Conservation (phyloP, 2,113 vertebrate species). For the Octodon degus region DNA sequence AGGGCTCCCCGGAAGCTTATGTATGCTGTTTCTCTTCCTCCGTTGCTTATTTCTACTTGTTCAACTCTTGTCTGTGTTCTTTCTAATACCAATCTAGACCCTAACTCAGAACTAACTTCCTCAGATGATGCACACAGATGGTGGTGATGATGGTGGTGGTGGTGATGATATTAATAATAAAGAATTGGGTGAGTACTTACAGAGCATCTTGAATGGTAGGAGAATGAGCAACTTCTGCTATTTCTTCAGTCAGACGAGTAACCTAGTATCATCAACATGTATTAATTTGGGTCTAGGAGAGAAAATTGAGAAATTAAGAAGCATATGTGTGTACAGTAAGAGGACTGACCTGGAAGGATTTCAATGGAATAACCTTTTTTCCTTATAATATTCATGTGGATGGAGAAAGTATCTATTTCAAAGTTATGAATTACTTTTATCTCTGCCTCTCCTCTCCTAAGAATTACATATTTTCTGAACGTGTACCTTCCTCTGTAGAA, state of each 20-base stretch:
- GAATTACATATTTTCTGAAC: not conserved
- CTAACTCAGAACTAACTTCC: not conserved
- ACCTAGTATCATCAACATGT: not conserved
- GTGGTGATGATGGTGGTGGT: not conserved
- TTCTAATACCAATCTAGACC: not conserved
- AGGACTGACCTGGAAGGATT: not conserved
- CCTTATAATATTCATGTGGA: not conserved
- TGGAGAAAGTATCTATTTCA: not conserved
- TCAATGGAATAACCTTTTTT: not conserved
- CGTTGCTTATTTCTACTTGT: not conserved
- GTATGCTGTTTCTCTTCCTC: not conserved
- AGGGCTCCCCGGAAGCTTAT: not conserved
- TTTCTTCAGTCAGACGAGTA: slow-evolving; percentile 15
- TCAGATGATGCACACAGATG: not conserved
- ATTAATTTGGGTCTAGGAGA: not conserved
- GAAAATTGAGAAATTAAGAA: slow-evolving; percentile 27
- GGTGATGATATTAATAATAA: not conserved
- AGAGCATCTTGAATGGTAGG: not conserved
- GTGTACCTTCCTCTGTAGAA: not conserved
- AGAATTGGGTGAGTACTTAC: not conserved
- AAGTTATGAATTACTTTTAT: not conserved
- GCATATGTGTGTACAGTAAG: not conserved
- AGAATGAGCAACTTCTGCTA: not conserved
- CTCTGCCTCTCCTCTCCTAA: not conserved
- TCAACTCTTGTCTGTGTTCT: not conserved